These are phyloP conservation scores for Liopterus haemorrhoidalis DNA, from an alignment of 2,888 invertebrate genomes.

Conservation along the genomic window DNA sequence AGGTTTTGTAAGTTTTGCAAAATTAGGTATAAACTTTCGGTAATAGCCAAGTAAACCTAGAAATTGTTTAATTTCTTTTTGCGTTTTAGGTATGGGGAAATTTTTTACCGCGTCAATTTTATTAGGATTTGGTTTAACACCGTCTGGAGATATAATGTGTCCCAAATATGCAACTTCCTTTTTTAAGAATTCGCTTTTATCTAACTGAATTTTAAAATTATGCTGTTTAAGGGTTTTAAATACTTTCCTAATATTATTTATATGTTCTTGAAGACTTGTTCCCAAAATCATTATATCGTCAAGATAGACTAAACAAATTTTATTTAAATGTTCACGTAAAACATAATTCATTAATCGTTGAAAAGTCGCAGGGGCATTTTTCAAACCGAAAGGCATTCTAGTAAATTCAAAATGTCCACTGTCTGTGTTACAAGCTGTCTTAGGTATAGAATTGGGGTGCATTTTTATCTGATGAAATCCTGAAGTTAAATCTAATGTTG, in stretches of 20 bases:
- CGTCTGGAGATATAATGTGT: not conserved
- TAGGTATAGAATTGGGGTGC: constrained; percentile 23
- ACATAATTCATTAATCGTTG: constrained; percentile 28
- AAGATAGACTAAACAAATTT: constrained; percentile 6
- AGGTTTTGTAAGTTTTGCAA: constrained; percentile 3
- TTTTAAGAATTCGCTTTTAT: not conserved
- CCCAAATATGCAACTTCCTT: constrained; percentile 4
- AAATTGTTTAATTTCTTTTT: too few relatives aligned
- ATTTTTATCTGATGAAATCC: constrained; percentile 33
- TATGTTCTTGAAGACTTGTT: constrained; percentile 1
- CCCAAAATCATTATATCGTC: constrained; percentile 3
- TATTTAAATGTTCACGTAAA: constrained; percentile 4
- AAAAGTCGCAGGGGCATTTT: constrained; percentile 31
- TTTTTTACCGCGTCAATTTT: too few relatives aligned
- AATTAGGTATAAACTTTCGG: constrained; percentile 18
- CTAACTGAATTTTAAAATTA: not conserved
- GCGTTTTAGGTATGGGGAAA: too few relatives aligned
- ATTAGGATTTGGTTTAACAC: constrained; percentile 2
- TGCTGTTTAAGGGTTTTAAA: too few relatives aligned
- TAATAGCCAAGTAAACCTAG: constrained; percentile 23
- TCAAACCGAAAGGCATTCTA: constrained; percentile 31
- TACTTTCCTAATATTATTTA: not conserved
- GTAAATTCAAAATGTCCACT: constrained; percentile 30
- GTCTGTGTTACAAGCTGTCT: constrained; percentile 31
- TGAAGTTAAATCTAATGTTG: constrained; percentile 28